Evolutionary conservation across 1,140 invertebrate genomes (phyloP).

Genomic region (Drosophila ironensis): DNA sequence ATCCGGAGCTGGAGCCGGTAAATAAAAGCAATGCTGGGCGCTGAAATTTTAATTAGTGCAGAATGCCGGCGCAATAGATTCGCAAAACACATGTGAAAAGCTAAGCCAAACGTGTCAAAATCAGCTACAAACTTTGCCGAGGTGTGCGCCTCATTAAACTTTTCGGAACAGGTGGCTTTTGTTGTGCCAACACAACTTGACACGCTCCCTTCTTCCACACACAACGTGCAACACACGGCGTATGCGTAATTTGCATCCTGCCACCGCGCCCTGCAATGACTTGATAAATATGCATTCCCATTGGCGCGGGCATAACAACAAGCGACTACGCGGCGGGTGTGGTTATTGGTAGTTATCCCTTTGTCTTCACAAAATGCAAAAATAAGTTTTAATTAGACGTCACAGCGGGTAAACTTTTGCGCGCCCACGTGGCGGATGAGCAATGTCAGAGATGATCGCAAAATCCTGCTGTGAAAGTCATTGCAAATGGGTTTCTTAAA

Average conservation of each 20-base stretch:
- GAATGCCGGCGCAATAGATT: neutral
- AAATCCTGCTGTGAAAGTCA: too few species aligned
- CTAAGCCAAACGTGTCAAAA: constrained; percentile 49
- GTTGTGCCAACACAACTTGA: constrained; percentile 47
- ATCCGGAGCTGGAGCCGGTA: too few species aligned
- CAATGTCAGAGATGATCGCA: constrained; percentile 36
- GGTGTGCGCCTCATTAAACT: constrained; percentile 58
- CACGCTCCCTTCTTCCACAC: neutral
- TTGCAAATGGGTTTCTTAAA: too few species aligned
- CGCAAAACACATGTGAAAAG: constrained; percentile 13
- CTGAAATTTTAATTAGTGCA: constrained; percentile 66
- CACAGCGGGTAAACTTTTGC: constrained; percentile 45
- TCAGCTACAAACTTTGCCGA: constrained; percentile 49
- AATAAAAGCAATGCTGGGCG: too few species aligned
- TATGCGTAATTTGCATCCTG: constrained; percentile 54
- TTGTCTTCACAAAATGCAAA: constrained; percentile 45
- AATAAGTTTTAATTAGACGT: constrained; percentile 73
- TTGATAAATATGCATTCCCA: constrained; percentile 76
- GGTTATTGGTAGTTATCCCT: neutral
- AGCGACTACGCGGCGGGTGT: neutral
- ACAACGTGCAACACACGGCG: constrained; percentile 11
- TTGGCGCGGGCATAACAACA: constrained; percentile 47
- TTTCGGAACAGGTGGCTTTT: constrained; percentile 21
- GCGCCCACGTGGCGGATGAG: constrained; percentile 52
- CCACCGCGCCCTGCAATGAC: constrained; percentile 47